phyloP scores from a whole-genome alignment of 30 jellyfish, hydroid and myxozoan species.

The Clytia hemisphaerica region DNA sequence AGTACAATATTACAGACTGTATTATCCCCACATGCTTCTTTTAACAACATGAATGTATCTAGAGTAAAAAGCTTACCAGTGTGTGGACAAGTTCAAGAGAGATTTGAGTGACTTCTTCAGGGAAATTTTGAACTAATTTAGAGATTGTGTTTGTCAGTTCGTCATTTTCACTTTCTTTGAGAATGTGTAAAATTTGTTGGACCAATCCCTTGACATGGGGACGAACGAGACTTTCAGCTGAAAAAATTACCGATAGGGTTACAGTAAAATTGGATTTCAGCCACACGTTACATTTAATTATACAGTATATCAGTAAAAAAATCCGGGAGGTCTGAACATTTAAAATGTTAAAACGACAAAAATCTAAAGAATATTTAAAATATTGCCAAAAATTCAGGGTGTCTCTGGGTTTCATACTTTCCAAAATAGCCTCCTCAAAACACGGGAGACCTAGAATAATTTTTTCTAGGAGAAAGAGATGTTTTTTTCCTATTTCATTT shows the following conservation, averaged over 20 bases:
- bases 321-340: no score
- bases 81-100: slow-evolving; percentile 76
- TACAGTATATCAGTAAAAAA: no score
- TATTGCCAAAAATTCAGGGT: no score
- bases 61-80: slow-evolving; percentile 34
- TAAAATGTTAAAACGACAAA: neutral
- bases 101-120: slow-evolving; percentile 82
- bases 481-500: neutral
- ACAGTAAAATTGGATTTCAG: neutral
- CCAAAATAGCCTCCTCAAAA: no score
- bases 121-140: slow-evolving; percentile 69
- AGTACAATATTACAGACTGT: no score
- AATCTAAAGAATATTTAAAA: no score
- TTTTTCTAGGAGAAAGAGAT: neutral
- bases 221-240: slow-evolving; percentile 64
- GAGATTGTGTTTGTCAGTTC: slow-evolving; percentile 89
- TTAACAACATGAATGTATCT: no score
- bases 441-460: neutral
- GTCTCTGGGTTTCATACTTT: no score
- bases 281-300: no score
- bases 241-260: neutral
- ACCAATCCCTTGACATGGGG: slow-evolving; percentile 86
- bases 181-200: slow-evolving; percentile 61
- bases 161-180: slow-evolving; percentile 86
- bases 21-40: no score